phyloP scores from a whole-genome alignment of 2,113 vertebrate species.

The Callaeas wilsoni region DNA sequence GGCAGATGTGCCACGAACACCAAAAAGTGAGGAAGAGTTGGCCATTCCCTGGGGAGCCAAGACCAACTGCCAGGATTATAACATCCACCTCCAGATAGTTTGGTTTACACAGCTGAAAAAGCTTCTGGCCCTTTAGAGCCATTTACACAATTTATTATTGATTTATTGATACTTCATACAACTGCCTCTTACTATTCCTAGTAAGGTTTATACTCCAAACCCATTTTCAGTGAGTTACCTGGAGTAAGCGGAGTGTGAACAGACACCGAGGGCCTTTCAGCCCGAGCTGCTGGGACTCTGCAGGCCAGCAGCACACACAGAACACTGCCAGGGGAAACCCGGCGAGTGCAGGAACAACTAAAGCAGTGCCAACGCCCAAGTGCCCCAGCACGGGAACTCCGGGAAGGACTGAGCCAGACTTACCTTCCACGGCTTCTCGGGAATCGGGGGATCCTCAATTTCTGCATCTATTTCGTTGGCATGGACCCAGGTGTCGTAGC shows the following conservation, averaged over 20 bases:
- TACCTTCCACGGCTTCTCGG: conserved; percentile 93
- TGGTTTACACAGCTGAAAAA: neutral
- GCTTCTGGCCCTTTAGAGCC: neutral
- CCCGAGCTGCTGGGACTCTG: neutral
- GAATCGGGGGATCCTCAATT: conserved; percentile 88
- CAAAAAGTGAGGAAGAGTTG: neutral
- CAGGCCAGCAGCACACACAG: neutral
- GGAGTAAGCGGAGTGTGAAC: neutral
- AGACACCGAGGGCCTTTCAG: neutral
- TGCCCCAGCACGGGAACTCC: accelerated
- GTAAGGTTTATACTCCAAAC: neutral
- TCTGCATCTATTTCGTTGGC: conserved; percentile 87
- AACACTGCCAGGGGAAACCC: neutral
- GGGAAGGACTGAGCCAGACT: neutral
- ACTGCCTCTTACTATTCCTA: neutral
- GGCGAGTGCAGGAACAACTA: neutral
- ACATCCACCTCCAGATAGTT: neutral
- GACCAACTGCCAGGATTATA: neutral
- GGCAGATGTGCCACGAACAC: neutral
- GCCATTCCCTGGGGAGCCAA: neutral
- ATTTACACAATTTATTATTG: neutral
- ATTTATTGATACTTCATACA: neutral
- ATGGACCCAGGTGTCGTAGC: conserved; percentile 96
- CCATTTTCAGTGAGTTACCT: neutral
- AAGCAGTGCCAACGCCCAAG: accelerated